phyloP scores from a whole-genome alignment of 2,888 invertebrate species.

The Trissonchulus latispiculum region DNA sequence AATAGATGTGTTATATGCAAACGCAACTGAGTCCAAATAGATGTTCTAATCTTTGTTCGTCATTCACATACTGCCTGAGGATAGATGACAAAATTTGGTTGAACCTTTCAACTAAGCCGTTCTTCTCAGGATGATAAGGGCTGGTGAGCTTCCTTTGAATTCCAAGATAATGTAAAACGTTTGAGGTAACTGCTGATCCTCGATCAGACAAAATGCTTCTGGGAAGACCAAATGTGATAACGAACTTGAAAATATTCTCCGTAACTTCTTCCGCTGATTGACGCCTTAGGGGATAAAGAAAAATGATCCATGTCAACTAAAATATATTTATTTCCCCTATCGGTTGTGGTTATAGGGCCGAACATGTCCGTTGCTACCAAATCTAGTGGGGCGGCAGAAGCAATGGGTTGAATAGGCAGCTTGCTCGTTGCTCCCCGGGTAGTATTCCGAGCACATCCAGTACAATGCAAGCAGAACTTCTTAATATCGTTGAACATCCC shows the following conservation, averaged over 20 bases:
- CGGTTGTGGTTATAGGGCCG: conserved; percentile 20
- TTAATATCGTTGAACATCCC: conserved; percentile 23
- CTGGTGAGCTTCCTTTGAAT: conserved; percentile 25
- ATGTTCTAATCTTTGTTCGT: conserved; percentile 28
- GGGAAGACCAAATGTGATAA: conserved; percentile 20
- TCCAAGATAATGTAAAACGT: conserved; percentile 24
- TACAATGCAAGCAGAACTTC: conserved; percentile 22
- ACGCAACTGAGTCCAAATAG: background rate
- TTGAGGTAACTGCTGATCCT: conserved; percentile 27
- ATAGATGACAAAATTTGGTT: conserved; percentile 30
- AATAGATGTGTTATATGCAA: background rate
- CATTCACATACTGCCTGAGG: conserved; percentile 28
- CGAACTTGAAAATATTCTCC: conserved; percentile 4
- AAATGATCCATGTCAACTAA: conserved; percentile 23
- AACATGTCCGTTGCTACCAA: conserved; percentile 22
- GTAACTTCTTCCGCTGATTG: background rate
- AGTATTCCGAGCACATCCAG: conserved; percentile 20
- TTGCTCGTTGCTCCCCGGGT: background rate
- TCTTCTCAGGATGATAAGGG: conserved; percentile 27
- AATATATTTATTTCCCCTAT: conserved; percentile 24
- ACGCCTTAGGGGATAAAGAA: conserved; percentile 5
- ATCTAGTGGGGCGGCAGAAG: conserved; percentile 19
- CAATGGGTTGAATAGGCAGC: background rate
- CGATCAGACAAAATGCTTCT: conserved; percentile 27
- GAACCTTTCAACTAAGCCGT: conserved; percentile 31